phyloP scores from a whole-genome alignment of 2,888 invertebrate genomes.

The Julus scandinavius region DNA sequence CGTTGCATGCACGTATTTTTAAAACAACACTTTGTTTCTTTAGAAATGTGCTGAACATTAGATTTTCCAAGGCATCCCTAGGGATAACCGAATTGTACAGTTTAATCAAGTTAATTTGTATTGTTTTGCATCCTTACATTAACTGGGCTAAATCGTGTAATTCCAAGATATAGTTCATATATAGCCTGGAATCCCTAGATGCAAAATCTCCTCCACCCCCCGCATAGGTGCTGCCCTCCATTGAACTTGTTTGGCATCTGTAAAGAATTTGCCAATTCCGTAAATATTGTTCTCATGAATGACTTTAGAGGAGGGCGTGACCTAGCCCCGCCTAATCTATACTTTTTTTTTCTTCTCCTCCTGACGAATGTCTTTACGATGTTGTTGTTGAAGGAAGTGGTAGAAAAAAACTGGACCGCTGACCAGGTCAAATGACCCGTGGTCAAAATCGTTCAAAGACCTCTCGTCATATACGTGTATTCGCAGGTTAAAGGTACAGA shows the following conservation, averaged over 20 bases:
- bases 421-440: constrained; percentile 42
- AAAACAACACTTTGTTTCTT: background rate
- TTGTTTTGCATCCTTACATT: background rate
- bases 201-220: background rate
- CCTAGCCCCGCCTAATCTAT: constrained; percentile 34
- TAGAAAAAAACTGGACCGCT: constrained; percentile 14
- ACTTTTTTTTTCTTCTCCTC: background rate
- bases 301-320: constrained; percentile 23
- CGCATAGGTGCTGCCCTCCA: background rate
- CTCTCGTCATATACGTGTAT: background rate
- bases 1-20: background rate
- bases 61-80: background rate
- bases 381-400: constrained; percentile 34
- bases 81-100: too few species aligned
- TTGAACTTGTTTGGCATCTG: background rate
- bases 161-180: background rate
- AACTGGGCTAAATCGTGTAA: background rate
- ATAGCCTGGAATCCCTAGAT: background rate
- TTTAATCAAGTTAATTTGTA: too few species aligned
- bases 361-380: constrained; percentile 25
- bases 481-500: background rate
- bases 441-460: constrained; percentile 32
- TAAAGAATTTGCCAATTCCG: constrained; percentile 22
- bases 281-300: constrained; percentile 39
- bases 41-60: background rate